Evolutionary conservation across 2,888 invertebrate genomes (phyloP), one percentile per base, ranked within the genome.

Genomic region (Miltochrista miniata): DNA sequence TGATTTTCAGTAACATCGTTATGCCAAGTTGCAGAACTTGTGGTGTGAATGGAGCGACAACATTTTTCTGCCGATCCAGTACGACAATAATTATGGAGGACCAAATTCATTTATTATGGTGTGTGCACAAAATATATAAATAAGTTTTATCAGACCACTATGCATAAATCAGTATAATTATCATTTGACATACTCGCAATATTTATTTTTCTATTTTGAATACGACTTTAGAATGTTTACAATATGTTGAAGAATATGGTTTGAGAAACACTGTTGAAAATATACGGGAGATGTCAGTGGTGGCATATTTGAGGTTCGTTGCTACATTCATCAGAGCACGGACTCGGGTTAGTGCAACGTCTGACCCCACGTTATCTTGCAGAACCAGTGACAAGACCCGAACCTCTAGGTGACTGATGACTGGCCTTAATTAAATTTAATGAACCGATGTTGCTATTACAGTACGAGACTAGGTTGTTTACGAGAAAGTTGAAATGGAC

Each of bases 381-480:
- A 75, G 64, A 67, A 77, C 69, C 90, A 90, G 87, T 82, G 89
- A 88, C 90, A 76, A 61, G 79, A 77, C 84, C 76, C 75, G 70
- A 57, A 70, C 79, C 81, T 75, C 73, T 48, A 72, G 62, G 86
- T 91, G 90, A 91, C 90, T 90, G 90, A 91, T 91, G 89, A 90
- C 88, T 81, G 46, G 74, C 79, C 77, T 89, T 90, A 91, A 91
- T 91, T 90, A 90, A 86, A 90, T 90, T 90, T 90, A 83, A 87
- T 85, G 64, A 61, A 61, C 59, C 78, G 75, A 61, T 70, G 72
- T 72, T 69, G 54, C 74, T 72, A 76, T 79, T 79, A 77, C 70
- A 64, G 52, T 42, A 41, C 51, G 52, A 49, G 39, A 13, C 12
- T 13, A 7, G 14, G n/a, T 34, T 39, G 59, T 61, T 62, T 66